Evolutionary conservation across 2,888 invertebrate genomes (phyloP).

Genomic region (Tribolium freemani): DNA sequence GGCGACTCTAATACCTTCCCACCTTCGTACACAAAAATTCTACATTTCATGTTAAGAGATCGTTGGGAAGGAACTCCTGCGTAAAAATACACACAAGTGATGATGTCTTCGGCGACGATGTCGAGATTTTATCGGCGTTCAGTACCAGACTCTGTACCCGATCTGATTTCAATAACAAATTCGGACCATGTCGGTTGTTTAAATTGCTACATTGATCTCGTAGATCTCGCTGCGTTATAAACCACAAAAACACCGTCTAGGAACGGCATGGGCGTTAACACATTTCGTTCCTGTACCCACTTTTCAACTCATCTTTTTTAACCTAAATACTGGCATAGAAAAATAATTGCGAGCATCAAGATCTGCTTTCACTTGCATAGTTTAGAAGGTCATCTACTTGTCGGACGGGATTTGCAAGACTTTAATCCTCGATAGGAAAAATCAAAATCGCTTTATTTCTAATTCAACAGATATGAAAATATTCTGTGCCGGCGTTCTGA

Average conservation of each 20-base stretch:
- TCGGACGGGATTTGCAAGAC: constrained; percentile 2
- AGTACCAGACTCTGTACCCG: constrained; percentile 52
- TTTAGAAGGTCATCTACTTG: constrained; percentile 33
- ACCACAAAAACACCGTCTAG: constrained; percentile 51
- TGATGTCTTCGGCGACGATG: constrained; percentile 40
- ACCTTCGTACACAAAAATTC: constrained; percentile 30
- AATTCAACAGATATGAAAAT: neutral
- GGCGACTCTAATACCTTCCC: constrained; percentile 30
- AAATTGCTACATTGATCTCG: constrained; percentile 58
- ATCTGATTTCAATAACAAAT: constrained; percentile 65
- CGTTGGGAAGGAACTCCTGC: constrained; percentile 21
- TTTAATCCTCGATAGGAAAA: neutral
- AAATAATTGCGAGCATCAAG: neutral
- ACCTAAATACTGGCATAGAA: neutral
- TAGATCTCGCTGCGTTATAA: constrained; percentile 50
- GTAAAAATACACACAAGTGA: constrained; percentile 23
- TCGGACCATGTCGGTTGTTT: constrained; percentile 60
- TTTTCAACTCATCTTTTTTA: neutral
- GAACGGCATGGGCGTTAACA: constrained; percentile 56
- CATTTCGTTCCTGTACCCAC: constrained; percentile 50
- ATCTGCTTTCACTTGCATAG: constrained; percentile 33
- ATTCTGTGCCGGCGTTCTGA: neutral
- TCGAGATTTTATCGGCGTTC: constrained; percentile 53
- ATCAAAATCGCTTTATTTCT: neutral
- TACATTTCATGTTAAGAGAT: constrained; percentile 33